Evolutionary conservation across 2,797 vertebrate genomes (phyloP).

Genomic region (Xiphorhynchus erythropygius): DNA sequence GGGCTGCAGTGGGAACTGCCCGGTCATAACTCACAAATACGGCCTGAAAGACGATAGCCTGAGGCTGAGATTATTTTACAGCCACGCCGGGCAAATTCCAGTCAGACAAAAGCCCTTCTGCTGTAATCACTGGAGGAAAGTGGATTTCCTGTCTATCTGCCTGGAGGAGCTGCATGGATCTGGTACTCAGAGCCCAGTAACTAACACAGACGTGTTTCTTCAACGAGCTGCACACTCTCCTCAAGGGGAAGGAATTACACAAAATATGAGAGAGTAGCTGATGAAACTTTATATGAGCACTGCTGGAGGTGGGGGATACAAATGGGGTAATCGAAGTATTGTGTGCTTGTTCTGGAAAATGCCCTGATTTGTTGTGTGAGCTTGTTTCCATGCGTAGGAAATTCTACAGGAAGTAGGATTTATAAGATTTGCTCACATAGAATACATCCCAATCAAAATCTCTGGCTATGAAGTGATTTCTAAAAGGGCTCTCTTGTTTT

Average conservation of each 20-base stretch:
- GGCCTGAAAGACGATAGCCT: slow-evolving; percentile 78
- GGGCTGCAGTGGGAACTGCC: neutral
- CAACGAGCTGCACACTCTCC: neutral
- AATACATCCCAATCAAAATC: neutral
- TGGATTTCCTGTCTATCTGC: slow-evolving; percentile 79
- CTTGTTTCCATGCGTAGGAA: rapidly evolving
- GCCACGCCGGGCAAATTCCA: slow-evolving; percentile 66
- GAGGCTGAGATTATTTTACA: slow-evolving; percentile 75
- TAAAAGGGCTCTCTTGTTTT: neutral
- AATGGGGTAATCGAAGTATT: neutral
- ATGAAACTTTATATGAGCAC: neutral
- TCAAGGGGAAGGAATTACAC: slow-evolving; percentile 1
- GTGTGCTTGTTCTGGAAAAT: neutral
- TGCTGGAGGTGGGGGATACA: neutral
- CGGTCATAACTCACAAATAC: slow-evolving; percentile 76
- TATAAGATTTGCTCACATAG: neutral
- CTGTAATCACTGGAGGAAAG: slow-evolving; percentile 67
- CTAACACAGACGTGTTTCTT: neutral
- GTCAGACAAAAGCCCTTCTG: slow-evolving; percentile 75
- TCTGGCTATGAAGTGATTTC: neutral
- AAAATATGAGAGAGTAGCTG: slow-evolving; percentile 36
- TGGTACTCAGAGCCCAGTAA: neutral
- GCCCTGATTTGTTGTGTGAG: neutral
- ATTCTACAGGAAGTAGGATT: neutral
- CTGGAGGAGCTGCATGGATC: neutral